These are phyloP conservation scores for Sarcophaga subvicina DNA, from an alignment of 2,888 invertebrate genomes.

Conservation along the genomic window DNA sequence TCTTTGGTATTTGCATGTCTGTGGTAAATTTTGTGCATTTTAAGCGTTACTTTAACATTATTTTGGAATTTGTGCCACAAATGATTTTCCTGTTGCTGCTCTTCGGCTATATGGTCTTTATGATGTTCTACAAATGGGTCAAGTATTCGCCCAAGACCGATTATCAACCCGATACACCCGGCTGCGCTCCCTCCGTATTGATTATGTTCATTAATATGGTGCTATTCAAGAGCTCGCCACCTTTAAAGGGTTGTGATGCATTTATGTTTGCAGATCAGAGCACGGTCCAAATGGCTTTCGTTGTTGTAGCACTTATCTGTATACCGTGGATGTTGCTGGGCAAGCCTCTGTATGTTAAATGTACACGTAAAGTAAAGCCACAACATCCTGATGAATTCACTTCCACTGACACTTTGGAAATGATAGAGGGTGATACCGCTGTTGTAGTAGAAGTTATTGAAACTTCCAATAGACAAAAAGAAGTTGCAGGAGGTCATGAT, in stretches of 20 bases:
- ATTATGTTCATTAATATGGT: conserved; percentile 92
- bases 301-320: conserved; percentile 91
- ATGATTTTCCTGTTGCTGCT: conserved; percentile 92
- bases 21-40: conserved; percentile 90
- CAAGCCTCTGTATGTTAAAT: conserved; percentile 91
- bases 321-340: conserved; percentile 97
- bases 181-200: conserved; percentile 89
- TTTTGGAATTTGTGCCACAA: conserved; percentile 96
- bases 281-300: conserved; percentile 88
- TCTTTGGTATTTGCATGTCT: conserved; percentile 94
- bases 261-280: conserved; percentile 88
- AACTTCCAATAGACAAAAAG: conserved; percentile 73
- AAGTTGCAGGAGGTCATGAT: conserved; percentile 80
- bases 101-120: conserved; percentile 95
- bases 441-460: conserved; percentile 74
- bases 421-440: conserved; percentile 71
- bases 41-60: conserved; percentile 86
- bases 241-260: conserved; percentile 83
- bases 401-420: conserved; percentile 60
- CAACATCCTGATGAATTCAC: conserved; percentile 52
- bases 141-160: conserved; percentile 84
- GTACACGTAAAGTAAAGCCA: conserved; percentile 72
- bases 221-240: conserved; percentile 84
- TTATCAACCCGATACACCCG: conserved; percentile 79
- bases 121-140: conserved; percentile 97